Evolutionary conservation across 1,140 invertebrate genomes (phyloP).

Genomic region (Cardiocondyla obscurior): DNA sequence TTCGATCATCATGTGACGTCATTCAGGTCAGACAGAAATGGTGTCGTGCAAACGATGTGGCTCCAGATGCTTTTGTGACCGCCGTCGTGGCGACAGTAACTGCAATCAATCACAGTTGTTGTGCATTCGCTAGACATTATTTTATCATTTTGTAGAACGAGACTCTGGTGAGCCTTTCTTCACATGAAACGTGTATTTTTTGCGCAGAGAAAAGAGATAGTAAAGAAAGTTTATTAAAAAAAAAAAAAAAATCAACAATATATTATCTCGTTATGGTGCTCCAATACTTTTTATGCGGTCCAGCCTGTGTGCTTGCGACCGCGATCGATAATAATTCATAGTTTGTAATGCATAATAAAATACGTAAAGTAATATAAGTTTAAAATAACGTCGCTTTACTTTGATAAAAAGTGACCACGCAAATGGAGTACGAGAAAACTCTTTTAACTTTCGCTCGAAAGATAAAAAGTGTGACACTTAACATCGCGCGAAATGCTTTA

Average conservation of each 20-base stretch:
- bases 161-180: not conserved
- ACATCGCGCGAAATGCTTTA: not conserved
- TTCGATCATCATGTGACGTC: slow-evolving; percentile 53
- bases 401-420: not conserved
- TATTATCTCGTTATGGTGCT: not conserved
- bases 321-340: slow-evolving; percentile 7
- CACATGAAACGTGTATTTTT: not conserved
- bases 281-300: not conserved
- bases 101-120: slow-evolving; percentile 4
- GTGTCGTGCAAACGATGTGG: slow-evolving; percentile 15
- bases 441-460: not conserved
- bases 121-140: not conserved
- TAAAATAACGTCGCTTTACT: not conserved
- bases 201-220: not conserved
- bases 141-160: not conserved
- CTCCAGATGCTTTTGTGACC: slow-evolving; percentile 16
- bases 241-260: not conserved
- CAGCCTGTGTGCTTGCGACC: not conserved
- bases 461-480: not conserved
- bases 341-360: not conserved
- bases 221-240: not conserved
- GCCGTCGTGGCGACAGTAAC: not conserved
- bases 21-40: slow-evolving; percentile 27
- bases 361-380: not conserved
- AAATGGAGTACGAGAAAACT: not conserved